These are phyloP conservation scores for Melinaea menophilus DNA, from an alignment of 2,888 invertebrate genomes.

Conservation along the genomic window DNA sequence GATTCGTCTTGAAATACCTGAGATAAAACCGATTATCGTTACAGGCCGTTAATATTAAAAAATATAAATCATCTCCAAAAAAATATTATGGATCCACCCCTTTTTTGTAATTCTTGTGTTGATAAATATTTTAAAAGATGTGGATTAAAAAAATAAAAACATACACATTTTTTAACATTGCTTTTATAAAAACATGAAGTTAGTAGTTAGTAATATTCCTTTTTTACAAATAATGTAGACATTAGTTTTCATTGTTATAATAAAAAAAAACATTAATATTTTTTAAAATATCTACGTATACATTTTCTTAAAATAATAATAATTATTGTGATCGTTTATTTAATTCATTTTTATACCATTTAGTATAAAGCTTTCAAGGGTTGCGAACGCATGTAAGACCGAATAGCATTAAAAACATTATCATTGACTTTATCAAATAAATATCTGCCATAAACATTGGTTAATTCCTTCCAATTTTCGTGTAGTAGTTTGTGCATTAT, in stretches of 20 bases:
- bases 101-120: too few species aligned
- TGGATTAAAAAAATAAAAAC: too few species aligned
- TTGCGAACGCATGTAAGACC: constrained; percentile 6
- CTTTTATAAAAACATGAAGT: neutral
- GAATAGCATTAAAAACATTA: constrained; percentile 12
- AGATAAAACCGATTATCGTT: too few species aligned
- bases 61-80: too few species aligned
- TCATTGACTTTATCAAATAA: constrained; percentile 12
- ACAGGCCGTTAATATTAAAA: too few species aligned
- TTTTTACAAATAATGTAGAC: too few species aligned
- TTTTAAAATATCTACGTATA: neutral
- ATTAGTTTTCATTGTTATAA: too few species aligned
- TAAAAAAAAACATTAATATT: neutral
- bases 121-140: too few species aligned
- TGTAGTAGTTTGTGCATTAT: constrained; percentile 7
- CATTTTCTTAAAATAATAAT: neutral
- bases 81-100: too few species aligned
- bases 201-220: neutral
- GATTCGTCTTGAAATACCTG: too few species aligned
- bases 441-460: constrained; percentile 5
- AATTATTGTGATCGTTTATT: neutral
- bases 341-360: neutral
- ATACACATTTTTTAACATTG: too few species aligned
- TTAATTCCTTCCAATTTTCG: constrained; percentile 8
- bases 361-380: neutral